Evolutionary conservation across 2,888 invertebrate species (phyloP), one percentile per base, ranked within the genome.

Genomic region (Mylabris sibirica): DNA sequence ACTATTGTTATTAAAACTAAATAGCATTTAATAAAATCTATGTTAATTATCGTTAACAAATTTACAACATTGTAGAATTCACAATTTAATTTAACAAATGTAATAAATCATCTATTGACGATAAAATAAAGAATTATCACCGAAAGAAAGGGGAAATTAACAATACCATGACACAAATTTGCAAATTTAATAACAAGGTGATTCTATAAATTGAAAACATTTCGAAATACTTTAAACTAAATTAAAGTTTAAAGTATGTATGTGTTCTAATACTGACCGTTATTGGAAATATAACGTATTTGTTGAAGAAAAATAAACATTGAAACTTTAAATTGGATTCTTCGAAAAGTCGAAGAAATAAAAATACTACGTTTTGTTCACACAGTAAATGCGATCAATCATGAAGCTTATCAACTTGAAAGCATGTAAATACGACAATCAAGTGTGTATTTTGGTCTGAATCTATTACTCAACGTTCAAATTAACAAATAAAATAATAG

Each of bases 1-100:
- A 9, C 53, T 11, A 24, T 57, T 57, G 24, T 57, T 57, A 57
- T 57, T 57, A 57, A 57, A 57, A 24, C 12, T 24, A 24, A 57
- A 57, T 57, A 24, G 9, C 57, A 57, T 57, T 24, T 24, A 57
- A 57, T 57, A 14, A 14, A 14, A 1, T 24, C 12, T 3, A 4
- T 14, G 57, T 57, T 57, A 24, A 57, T 24, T 57, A 14, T 24
- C 2, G 11, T 12, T 9, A 57, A 12, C 11, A 57, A 22, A 22
- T 14, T 57, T 5, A 30, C 17, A 5, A 24, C 1, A 22, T 12
- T 57, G 12, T 24, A 14, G 24, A 12, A 22, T 22, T 20, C n/a
- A n/a, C n/a, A n/a, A n/a, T n/a, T n/a, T n/a, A n/a, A n/a, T n/a
- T n/a, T n/a, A n/a, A n/a, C n/a, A n/a, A n/a, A n/a, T n/a, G n/a